A percentile compares a stretch with the other conserved stretches of the same genome.
Evolutionary conservation across 2,888 invertebrate genomes (phyloP).

Genomic region (Sisyra terminalis): DNA sequence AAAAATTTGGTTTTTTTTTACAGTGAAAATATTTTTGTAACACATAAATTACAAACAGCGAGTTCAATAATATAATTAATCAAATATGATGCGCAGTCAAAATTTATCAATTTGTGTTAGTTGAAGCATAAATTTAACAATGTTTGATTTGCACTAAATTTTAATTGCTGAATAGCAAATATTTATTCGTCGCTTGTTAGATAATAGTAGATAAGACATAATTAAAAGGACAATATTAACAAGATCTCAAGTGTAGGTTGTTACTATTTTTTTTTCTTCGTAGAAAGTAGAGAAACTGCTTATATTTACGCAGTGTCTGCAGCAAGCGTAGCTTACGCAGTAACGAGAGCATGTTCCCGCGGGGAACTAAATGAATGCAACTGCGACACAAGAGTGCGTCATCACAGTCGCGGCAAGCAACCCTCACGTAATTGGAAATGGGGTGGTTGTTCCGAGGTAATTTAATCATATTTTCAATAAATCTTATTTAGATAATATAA

Average conservation of each 20-base stretch:
- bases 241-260: too few relatives aligned
- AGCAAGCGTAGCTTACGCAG: slow-evolving; percentile 76
- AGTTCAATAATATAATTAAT: too few relatives aligned
- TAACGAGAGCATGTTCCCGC: slow-evolving; percentile 73
- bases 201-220: too few relatives aligned
- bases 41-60: too few relatives aligned
- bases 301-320: slow-evolving; percentile 79
- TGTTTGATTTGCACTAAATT: too few relatives aligned
- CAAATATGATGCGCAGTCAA: too few relatives aligned
- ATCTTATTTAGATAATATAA: too few relatives aligned
- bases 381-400: slow-evolving; percentile 65
- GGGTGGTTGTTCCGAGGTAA: slow-evolving; percentile 85
- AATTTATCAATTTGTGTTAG: neutral
- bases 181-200: too few relatives aligned
- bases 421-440: slow-evolving; percentile 75
- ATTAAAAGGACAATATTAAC: too few relatives aligned
- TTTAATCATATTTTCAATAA: too few relatives aligned
- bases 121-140: neutral
- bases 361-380: slow-evolving; percentile 79
- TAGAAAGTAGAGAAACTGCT: slow-evolving; percentile 81
- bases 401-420: slow-evolving; percentile 30
- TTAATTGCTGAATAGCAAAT: too few relatives aligned
- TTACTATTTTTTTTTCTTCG: slow-evolving; percentile 1
- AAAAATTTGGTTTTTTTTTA: too few relatives aligned
- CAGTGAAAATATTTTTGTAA: neutral